Evolutionary conservation across 2,113 vertebrate species (phyloP), one percentile per base, ranked within the genome.

Genomic region (Megaceryle maxima): DNA sequence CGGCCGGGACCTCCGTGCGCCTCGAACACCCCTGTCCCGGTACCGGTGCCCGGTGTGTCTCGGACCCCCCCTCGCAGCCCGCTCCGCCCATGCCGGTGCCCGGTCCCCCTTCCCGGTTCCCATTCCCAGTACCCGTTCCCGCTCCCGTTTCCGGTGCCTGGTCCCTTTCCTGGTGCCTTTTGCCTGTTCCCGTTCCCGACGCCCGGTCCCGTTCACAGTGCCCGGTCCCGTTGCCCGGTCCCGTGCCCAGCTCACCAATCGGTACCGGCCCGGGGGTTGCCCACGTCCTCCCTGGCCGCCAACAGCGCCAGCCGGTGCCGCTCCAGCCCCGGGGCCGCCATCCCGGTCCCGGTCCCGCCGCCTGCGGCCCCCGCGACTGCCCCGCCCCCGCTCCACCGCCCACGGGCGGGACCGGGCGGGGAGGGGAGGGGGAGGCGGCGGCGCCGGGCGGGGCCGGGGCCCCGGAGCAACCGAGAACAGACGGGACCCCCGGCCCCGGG

Each of bases 221-320:
- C 48, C 48, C 48, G 37, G 37, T 63, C 48, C 48, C 48, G 37
- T 25, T 64, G 62, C 37, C 56, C n/a, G 29, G 29, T 18, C 29
- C 9, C 43, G 28, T 16, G 14, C 56, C 41, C 50, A 3, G 41
- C 84, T 98, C 98, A 99, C 98, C 98, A 99, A 97, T 98, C 98
- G 84, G 98, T 98, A 75, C 98, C 98, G 37, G 98, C 98, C 9
- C 98, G 97, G 20, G 97, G 97, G 96, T 98, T 98, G 53, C 98
- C 95, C 94, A 98, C 98, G 97, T 99, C 98, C 95, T 98, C 98
- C 93, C 98, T 98, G 68, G 98, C 98, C 48, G 98, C 98, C 90
- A 98, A 97, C 96, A 98, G 97, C 66, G 98, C 98, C 96, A 98
- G 94, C 96, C 97, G 97, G 97, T 98, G 98, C 96, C 98, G 98